Base-by-base conservation (phyloP, 2,888 invertebrate species). In the Idaea aversata region DNA sequence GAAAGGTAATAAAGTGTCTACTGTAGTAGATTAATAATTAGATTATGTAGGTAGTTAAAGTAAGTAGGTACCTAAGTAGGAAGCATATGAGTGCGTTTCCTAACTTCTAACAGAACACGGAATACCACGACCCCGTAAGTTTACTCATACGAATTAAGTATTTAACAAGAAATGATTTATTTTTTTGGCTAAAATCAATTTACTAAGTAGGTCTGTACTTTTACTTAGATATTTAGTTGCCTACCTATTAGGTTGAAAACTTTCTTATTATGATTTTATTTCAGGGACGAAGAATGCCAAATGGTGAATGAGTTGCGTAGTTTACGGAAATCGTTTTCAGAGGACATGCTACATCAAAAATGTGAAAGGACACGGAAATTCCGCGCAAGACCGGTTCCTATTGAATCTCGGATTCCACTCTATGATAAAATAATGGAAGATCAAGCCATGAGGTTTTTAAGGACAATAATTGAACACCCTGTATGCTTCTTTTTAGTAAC, bases 391-490 rank as follows among this genome's bases (percentile, higher is more conserved):
- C 94, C 95, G 3, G 93, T 96, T 66, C 96, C 96, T 0, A 93
- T 96, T 58, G 95, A 95, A 73, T 96, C 96, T 0, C 94, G 95
- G 75, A 94, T 96, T 68, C 96, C 95, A 0, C 90, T 96, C 15
- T 96, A 95, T 75, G 95, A 96, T 77, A 95, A 95, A 89, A 94
- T 96, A 70, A 88, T 96, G 77, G 95, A 94, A 71, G 95, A 96
- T 69, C 95, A 96, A 84, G 95, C 96, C 80, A 94, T 94, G 91
- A 95, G 95, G 96, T 95, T 86, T 74, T 71, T 61, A 67, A 70
- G 74, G 72, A 73, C 69, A 69, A 66, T 75, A 72, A 77, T 74
- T 74, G 75, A 74, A 65, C 70, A 75, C 70, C 68, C 77, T 77
- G 84, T 85, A 85, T 77, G 86, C 86, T 86, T 85, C 63, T 82